These are phyloP conservation scores for Netelia melanura DNA, from an alignment of 2,888 invertebrate genomes.

Conservation along the genomic window DNA sequence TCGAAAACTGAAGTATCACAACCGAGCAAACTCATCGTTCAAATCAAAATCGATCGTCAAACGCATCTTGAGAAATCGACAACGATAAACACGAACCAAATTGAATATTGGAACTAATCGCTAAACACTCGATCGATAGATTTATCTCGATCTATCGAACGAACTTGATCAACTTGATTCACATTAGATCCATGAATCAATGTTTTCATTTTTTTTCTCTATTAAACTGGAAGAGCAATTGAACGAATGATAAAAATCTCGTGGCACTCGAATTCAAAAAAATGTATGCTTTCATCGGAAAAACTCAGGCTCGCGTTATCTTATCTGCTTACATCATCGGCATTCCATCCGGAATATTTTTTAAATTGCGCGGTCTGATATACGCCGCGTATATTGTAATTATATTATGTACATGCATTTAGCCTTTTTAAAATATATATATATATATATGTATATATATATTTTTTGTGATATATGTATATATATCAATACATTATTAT, in stretches of 20 bases:
- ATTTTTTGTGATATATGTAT: conserved; percentile 20
- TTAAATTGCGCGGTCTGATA: conserved; percentile 45
- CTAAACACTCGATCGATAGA: background rate
- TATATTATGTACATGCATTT: conserved; percentile 67
- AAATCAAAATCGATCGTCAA: background rate
- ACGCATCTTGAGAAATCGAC: background rate
- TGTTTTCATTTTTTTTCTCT: background rate
- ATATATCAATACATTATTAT: conserved; percentile 74
- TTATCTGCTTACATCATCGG: conserved; percentile 26
- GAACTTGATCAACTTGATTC: background rate
- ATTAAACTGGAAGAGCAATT: background rate
- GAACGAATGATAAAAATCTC: conserved; percentile 4
- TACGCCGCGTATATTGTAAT: conserved; percentile 47
- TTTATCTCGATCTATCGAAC: background rate
- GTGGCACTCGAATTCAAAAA: background rate
- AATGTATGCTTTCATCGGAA: conserved; percentile 5
- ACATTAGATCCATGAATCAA: background rate
- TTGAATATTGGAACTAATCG: no score
- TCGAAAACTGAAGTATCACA: background rate
- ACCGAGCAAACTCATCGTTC: background rate
- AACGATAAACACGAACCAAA: background rate
- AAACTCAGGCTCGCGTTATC: background rate
- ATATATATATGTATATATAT: conserved; percentile 5
- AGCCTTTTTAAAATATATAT: conserved; percentile 43
- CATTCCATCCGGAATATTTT: conserved; percentile 34